Evolutionary conservation across 2,888 invertebrate species (phyloP).

Genomic region (Mimumesa dahlbomi): DNA sequence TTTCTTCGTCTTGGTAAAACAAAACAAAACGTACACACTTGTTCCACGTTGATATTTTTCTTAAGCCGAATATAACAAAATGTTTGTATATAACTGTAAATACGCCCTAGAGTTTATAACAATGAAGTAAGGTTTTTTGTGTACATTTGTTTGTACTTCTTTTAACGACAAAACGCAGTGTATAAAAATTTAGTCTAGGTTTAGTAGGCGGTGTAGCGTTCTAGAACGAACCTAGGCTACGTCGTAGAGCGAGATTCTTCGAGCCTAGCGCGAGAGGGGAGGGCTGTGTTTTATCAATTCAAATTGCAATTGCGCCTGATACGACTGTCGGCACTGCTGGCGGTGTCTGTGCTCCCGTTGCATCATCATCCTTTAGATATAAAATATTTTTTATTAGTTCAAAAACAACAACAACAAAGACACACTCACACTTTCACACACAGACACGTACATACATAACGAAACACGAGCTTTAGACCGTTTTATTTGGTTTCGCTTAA

Average conservation of each 20-base stretch:
- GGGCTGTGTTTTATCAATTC: slow-evolving; percentile 52
- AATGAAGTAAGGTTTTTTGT: slow-evolving; percentile 73
- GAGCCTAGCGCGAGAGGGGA: slow-evolving; percentile 47
- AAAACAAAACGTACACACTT: slow-evolving; percentile 56
- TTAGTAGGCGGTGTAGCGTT: slow-evolving; percentile 48
- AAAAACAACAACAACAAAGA: no score
- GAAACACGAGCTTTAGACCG: slow-evolving; percentile 21
- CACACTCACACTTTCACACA: no score
- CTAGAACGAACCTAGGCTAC: slow-evolving; percentile 47
- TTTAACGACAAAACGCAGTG: slow-evolving; percentile 62
- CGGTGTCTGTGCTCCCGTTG: slow-evolving; percentile 66
- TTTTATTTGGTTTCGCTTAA: slow-evolving; percentile 1
- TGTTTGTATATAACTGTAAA: slow-evolving; percentile 78
- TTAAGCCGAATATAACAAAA: slow-evolving; percentile 65
- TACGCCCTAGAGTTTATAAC: slow-evolving; percentile 75
- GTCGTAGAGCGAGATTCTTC: slow-evolving; percentile 32
- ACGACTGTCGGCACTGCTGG: slow-evolving; percentile 73
- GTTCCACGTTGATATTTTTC: slow-evolving; percentile 73
- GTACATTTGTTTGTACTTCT: slow-evolving; percentile 78
- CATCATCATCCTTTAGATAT: slow-evolving; percentile 16
- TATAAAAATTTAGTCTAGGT: slow-evolving; percentile 56
- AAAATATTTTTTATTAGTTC: slow-evolving; percentile 19
- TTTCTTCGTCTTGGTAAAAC: slow-evolving; percentile 48
- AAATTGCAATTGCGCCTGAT: slow-evolving; percentile 38
- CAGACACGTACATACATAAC: background rate